phyloP scores from a whole-genome alignment of 2,113 vertebrate species.

The Albula glossodonta region DNA sequence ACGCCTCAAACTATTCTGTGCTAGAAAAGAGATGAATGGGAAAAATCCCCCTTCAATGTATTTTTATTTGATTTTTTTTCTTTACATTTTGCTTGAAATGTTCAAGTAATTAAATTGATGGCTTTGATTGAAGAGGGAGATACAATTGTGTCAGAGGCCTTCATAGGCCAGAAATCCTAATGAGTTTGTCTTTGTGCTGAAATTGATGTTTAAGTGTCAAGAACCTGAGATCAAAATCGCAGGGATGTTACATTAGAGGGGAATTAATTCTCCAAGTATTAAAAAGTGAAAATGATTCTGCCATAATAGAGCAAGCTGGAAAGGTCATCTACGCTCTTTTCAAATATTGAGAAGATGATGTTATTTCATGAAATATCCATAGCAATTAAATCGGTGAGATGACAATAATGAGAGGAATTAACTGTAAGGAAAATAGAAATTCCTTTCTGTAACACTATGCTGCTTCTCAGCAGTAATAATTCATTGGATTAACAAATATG shows the following conservation, averaged over 20 bases:
- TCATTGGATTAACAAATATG: neutral
- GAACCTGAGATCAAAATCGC: constrained; percentile 43
- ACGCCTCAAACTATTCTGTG: neutral
- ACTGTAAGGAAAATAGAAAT: neutral
- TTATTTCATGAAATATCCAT: constrained; percentile 50
- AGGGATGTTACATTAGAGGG: constrained; percentile 30
- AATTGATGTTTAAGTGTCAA: constrained; percentile 34
- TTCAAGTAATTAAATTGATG: neutral
- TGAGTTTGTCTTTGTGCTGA: constrained; percentile 31
- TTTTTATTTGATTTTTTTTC: neutral
- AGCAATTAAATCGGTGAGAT: constrained; percentile 54
- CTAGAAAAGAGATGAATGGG: neutral
- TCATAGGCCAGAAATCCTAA: constrained; percentile 42
- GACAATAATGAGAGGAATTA: constrained; percentile 2
- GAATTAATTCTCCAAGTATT: constrained; percentile 42
- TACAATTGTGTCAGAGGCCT: constrained; percentile 39
- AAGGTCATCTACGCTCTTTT: constrained; percentile 54
- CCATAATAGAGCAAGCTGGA: constrained; percentile 46
- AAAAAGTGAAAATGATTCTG: constrained; percentile 39
- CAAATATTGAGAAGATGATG: constrained; percentile 36
- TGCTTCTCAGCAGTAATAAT: neutral
- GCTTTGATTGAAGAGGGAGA: neutral
- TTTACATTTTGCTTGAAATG: neutral
- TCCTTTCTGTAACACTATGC: neutral
- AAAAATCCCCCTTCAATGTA: neutral